Evolutionary conservation across 2,888 invertebrate genomes (phyloP), one percentile per base, ranked within the genome.

Genomic region (Euproctis similis): DNA sequence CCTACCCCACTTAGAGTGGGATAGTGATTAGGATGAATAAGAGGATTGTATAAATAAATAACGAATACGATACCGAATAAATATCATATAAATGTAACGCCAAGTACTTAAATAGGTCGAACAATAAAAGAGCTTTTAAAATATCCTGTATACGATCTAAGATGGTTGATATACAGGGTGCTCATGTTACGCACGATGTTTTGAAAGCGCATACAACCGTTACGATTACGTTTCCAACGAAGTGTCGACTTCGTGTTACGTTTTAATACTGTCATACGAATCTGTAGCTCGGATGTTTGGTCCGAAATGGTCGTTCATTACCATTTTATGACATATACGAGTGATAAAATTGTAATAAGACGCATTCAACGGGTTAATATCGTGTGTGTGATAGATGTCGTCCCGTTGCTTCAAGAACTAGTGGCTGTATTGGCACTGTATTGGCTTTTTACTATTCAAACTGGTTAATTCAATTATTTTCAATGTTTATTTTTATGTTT

Each of bases 301-400:
- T 73, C 78, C 76, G 70, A 73, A 71, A 72, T 63, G 76, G 61
- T 67, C 73, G 71, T 81, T 81, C 82, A 84, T 84, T 84, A 82
- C 76, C 80, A 82, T 82, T 84, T 84, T 82, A 84, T 80, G 84
- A 84, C 64, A 76, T 75, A 84, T 84, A 84, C 78, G 77, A 71
- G 68, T 80, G 74, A 82, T 84, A 82, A 82, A 81, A 73, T 63
- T 80, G 81, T 81, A 84, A 82, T 82, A 80, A 81, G 82, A 81
- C 64, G 67, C 78, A 78, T 76, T 78, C 63, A 74, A 61, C 73
- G 71, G 76, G 70, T 72, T 81, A n/a, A 71, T 80, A 69, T 70
- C 61, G 61, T 68, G n/a, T n/a, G n/a, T n/a, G 71, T 75, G 78
- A 75, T 69, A 73, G 77, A 76, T n/a, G n/a, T n/a, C 57, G 49